phyloP scores from a whole-genome alignment of 2,797 vertebrate species.

The Mionectes olivaceus region DNA sequence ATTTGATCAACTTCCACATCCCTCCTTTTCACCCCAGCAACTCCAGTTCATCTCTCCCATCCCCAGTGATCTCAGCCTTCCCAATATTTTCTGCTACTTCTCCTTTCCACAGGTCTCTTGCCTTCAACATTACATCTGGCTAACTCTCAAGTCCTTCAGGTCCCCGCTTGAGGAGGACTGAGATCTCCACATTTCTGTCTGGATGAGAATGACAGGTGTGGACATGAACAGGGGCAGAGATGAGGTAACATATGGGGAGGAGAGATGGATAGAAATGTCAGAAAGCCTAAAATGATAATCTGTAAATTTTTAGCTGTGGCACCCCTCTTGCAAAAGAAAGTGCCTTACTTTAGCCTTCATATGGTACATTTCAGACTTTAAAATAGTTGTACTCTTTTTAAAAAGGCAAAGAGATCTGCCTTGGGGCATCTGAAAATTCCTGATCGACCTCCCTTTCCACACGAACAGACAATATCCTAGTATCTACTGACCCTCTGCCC shows the following conservation, averaged over 20 bases:
- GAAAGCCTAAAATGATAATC: neutral
- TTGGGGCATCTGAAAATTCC: neutral
- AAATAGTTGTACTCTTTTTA: neutral
- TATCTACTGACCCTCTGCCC: neutral
- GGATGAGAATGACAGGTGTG: accelerated
- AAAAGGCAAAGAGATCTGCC: neutral
- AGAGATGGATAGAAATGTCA: neutral
- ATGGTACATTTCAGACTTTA: neutral
- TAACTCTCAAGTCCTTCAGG: neutral
- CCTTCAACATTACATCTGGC: neutral
- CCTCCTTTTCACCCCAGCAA: neutral
- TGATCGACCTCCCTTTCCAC: neutral
- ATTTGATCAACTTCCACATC: neutral
- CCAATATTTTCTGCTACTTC: neutral
- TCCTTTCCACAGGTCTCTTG: neutral
- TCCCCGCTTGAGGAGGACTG: neutral
- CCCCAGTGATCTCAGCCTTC: neutral
- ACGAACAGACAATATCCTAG: neutral
- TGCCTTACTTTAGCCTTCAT: neutral
- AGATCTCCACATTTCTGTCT: neutral
- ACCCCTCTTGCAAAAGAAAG: neutral
- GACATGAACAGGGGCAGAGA: neutral
- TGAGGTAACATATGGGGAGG: neutral
- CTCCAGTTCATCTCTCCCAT: neutral
- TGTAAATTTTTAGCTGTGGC: neutral